Conservation (phyloP, 1,140 invertebrate genomes). For the Tigriopus japonicus region DNA sequence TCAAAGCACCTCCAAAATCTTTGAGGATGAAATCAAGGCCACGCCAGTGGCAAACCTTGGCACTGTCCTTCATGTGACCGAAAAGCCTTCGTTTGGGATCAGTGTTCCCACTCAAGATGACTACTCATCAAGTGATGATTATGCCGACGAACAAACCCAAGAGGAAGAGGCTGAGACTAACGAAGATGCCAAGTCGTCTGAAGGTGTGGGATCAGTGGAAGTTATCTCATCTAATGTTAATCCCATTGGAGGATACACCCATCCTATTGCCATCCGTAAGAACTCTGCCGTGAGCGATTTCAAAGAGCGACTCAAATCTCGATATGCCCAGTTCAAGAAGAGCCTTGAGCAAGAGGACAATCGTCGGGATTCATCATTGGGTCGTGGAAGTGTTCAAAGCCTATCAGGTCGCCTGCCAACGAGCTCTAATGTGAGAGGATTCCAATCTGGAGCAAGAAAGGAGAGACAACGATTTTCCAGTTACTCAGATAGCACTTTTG, state of each 20-base stretch:
- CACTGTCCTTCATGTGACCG: background rate
- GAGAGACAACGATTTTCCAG: too few species aligned
- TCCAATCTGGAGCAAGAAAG: too few species aligned
- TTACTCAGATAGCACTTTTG: too few species aligned
- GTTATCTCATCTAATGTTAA: too few species aligned
- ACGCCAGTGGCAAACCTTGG: background rate
- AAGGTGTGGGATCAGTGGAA: too few species aligned
- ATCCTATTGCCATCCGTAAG: background rate
- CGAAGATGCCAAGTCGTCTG: slow-evolving; percentile 7
- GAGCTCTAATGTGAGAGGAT: too few species aligned
- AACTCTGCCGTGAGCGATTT: slow-evolving; percentile 12
- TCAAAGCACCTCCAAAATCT: slow-evolving; percentile 44
- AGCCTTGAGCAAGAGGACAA: slow-evolving; percentile 12
- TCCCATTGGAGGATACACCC: too few species aligned
- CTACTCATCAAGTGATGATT: too few species aligned
- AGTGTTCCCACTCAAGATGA: slow-evolving; percentile 13
- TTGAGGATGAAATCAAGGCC: slow-evolving; percentile 19
- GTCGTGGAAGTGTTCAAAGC: background rate
- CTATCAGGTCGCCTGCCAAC: too few species aligned
- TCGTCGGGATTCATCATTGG: background rate
- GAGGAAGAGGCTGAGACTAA: background rate
- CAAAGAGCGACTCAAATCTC: slow-evolving; percentile 3
- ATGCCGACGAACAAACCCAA: too few species aligned
- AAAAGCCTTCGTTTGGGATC: background rate
- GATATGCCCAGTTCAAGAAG: slow-evolving; percentile 1